Evolutionary conservation across 64 coral and sea anemone genomes (phyloP).

Genomic region (Astreopora myriophthalma): DNA sequence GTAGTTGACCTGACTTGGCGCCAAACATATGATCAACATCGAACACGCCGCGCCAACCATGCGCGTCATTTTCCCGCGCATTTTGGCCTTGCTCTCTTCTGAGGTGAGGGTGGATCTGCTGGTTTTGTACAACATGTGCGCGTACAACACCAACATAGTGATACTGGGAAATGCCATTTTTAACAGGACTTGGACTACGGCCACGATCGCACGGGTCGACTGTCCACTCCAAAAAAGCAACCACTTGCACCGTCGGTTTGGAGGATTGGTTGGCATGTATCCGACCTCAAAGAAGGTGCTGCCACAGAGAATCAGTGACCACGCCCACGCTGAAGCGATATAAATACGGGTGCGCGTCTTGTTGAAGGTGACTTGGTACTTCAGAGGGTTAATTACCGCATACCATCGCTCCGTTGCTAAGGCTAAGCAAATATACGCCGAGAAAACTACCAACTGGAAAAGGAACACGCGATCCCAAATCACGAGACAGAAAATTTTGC

Average conservation of each 20-base stretch:
- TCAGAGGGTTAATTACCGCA: background rate
- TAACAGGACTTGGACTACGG: background rate
- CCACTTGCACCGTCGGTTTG: background rate
- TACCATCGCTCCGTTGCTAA: conserved; percentile 14
- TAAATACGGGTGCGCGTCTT: background rate
- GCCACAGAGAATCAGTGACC: background rate
- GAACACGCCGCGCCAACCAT: background rate
- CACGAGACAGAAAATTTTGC: background rate
- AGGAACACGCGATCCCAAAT: conserved; percentile 8
- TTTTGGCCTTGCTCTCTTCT: conserved; percentile 20
- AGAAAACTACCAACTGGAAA: conserved; percentile 13
- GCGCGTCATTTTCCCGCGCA: conserved; percentile 29
- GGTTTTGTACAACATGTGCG: background rate
- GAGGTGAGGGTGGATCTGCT: background rate
- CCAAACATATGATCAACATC: background rate
- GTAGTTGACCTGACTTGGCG: conserved; percentile 13
- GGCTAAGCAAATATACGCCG: conserved; percentile 15
- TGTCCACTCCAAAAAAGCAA: background rate
- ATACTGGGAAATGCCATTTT: background rate
- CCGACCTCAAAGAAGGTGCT: background rate
- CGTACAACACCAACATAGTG: background rate
- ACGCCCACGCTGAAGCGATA: background rate
- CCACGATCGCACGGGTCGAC: background rate
- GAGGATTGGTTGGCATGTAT: background rate
- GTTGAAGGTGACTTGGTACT: background rate